Base-by-base conservation (phyloP, 2,888 invertebrate genomes). In the Leucozona laternaria region DNA sequence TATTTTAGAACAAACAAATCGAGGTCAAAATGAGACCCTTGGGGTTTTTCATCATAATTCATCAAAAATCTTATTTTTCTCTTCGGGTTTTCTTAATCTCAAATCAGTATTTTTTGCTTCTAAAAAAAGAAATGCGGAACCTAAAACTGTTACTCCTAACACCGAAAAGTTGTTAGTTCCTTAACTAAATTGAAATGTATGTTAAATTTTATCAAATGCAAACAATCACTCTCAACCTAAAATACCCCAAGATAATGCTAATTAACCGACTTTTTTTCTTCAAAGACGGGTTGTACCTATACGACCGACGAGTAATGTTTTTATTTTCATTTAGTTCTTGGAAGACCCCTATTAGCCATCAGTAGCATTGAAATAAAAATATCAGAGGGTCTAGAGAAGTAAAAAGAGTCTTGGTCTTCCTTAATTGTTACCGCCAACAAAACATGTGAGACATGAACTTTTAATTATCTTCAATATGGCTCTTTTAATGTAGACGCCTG, bases 381-480 rank as follows among this genome's bases (percentile, higher is more conserved):
- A 71, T 60, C 40, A 34, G 15, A 66, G 17, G 11, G 20, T 22
- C 20, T 22, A 5, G 48, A n/a, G 8, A 28, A 28, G 25, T 60
- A 10, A 60, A 53, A 37, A 53, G n/a, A n/a, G n/a, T n/a, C n/a
- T n/a, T n/a, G n/a, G 40, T 34, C 55, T 48, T 79, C 34, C 20
- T 48, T 48, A 66, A 66, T 48, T 48, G 66, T 48, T 66, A 34
- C 62, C 75, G 75, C 79, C 70, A 66, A 71, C 75, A 5, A 76
- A 45, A 71, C 79, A 76, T 79, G 79, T 79, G 50, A 64, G 76
- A 79, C 83, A 79, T 84, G 83, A 84, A 84, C 83, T 84, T 84
- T 84, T 84, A 84, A 84, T 84, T 84, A 84, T 79, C 79, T 66
- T 34, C 57, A 76, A 64, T 79, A 75, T 22, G 48, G 73, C 68